phyloP scores from a whole-genome alignment of 2,888 invertebrate genomes.

The Cynaeus angustus region DNA sequence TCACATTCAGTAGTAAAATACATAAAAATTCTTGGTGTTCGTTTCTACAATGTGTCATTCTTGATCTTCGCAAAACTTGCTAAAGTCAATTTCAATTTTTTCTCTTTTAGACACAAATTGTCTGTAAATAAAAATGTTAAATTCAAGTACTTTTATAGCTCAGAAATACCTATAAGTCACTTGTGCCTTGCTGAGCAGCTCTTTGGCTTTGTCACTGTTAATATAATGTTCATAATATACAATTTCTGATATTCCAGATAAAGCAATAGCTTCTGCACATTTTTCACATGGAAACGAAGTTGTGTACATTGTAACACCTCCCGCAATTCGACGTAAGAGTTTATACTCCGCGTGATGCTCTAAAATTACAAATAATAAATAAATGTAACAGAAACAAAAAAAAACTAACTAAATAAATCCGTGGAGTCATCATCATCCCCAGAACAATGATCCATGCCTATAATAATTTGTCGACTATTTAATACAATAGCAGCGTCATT shows the following conservation, averaged over 20 bases:
- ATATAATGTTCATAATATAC: conserved; percentile 6
- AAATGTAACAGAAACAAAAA: neutral
- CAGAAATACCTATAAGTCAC: conserved; percentile 4
- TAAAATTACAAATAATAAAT: conserved; percentile 11
- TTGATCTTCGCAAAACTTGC: conserved; percentile 1
- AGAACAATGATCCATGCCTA: conserved; percentile 17
- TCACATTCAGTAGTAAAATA: too few relatives aligned
- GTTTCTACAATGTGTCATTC: neutral
- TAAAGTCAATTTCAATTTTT: conserved; percentile 37
- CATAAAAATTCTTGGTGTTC: too few relatives aligned
- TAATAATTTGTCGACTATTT: conserved; percentile 31
- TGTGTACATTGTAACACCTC: conserved; percentile 30
- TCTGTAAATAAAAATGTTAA: conserved; percentile 11
- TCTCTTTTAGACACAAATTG: conserved; percentile 24
- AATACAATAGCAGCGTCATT: conserved; percentile 33
- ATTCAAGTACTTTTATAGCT: neutral
- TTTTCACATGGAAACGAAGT: conserved; percentile 38
- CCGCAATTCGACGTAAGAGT: neutral
- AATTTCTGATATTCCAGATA: conserved; percentile 29
- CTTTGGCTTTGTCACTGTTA: conserved; percentile 6
- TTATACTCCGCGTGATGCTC: conserved; percentile 24
- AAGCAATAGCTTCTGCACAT: conserved; percentile 17
- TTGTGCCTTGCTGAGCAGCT: neutral
- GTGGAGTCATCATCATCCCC: neutral
- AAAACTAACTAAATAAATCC: conserved; percentile 5